These are phyloP conservation scores for Acridotheres tristis DNA, from an alignment of 2,797 vertebrate species.

Conservation along the genomic window DNA sequence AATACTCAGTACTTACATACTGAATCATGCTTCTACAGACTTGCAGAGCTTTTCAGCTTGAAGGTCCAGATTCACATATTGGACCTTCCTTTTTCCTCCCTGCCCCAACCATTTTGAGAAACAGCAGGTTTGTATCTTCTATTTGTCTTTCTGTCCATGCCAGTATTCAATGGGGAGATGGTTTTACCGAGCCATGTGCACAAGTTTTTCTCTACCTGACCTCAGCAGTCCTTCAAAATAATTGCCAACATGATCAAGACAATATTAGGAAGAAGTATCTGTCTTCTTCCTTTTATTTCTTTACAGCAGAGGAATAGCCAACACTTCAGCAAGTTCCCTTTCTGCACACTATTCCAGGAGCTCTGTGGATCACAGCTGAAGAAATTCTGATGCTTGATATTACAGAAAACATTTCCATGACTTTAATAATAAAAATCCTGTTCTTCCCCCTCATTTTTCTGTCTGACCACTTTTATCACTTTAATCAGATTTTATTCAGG, in stretches of 20 bases:
- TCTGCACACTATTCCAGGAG: not conserved
- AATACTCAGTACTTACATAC: not conserved
- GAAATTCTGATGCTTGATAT: not conserved
- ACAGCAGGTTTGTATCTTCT: not conserved
- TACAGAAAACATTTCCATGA: not conserved
- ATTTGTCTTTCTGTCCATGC: not conserved
- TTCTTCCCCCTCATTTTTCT: conserved; percentile 4
- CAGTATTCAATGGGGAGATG: not conserved
- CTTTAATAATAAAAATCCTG: not conserved
- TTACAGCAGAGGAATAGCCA: not conserved
- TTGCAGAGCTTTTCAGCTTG: not conserved
- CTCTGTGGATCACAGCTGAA: not conserved
- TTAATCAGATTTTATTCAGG: conserved; percentile 51
- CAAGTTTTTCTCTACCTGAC: not conserved
- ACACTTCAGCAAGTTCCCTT: not conserved
- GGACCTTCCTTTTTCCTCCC: not conserved
- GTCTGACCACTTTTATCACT: conserved; percentile 19
- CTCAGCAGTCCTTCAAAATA: not conserved
- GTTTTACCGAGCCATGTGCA: not conserved
- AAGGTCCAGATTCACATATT: not conserved
- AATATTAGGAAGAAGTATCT: not conserved
- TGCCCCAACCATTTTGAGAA: not conserved
- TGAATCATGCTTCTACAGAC: not conserved
- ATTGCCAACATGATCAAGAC: not conserved
- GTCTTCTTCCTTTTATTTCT: not conserved